phyloP scores from a whole-genome alignment of 1,140 invertebrate genomes.

The Heliconius eleuchia region DNA sequence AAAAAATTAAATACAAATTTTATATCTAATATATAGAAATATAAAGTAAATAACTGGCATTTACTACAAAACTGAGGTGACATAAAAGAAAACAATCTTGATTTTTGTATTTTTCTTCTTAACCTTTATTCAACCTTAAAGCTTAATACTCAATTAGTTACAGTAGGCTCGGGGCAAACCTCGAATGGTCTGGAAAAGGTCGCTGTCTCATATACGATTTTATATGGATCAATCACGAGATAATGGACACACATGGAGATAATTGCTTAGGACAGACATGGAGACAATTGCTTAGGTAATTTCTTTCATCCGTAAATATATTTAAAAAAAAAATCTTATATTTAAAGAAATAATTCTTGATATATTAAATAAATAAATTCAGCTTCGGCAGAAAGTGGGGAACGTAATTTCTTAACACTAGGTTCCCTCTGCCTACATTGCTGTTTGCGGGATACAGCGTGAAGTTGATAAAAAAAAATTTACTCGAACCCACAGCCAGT shows the following conservation, averaged over 20 bases:
- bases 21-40: no score
- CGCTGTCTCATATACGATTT: neutral
- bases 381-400: no score
- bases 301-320: neutral
- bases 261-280: neutral
- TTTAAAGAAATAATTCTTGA: neutral
- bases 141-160: conserved; percentile 10
- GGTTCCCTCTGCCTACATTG: no score
- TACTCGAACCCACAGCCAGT: no score
- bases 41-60: neutral
- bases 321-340: neutral
- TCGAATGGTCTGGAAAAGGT: neutral
- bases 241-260: neutral
- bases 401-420: no score
- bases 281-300: neutral
- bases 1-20: no score
- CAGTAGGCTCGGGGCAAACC: conserved; percentile 7
- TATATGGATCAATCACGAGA: conserved; percentile 11
- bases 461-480: no score
- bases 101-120: neutral
- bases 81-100: neutral
- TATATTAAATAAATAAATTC: neutral
- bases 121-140: neutral
- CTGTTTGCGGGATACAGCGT: no score
- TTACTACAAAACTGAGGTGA: neutral